A percentile compares a stretch with the other conserved stretches of the same genome.
These are phyloP conservation scores for Megathymus violae DNA, from an alignment of 1,140 invertebrate genomes.

Conservation along the genomic window DNA sequence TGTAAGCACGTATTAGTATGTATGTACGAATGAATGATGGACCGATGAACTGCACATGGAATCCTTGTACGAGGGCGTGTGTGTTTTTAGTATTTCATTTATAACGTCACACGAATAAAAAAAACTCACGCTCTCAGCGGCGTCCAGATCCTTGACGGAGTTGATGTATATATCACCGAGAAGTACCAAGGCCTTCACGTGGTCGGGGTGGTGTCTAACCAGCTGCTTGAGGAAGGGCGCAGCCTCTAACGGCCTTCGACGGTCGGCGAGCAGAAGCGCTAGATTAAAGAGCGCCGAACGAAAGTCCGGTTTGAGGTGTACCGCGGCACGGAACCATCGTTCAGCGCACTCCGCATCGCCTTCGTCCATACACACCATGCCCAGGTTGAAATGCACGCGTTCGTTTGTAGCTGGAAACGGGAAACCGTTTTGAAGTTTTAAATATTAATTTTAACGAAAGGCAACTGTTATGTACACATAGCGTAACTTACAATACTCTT, in stretches of 20 bases:
- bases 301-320: slow-evolving; percentile 93
- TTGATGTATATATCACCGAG: slow-evolving; percentile 99
- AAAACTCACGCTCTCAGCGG: slow-evolving; percentile 94
- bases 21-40: no score
- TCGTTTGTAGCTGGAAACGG: slow-evolving; percentile 89
- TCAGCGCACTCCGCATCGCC: slow-evolving; percentile 94
- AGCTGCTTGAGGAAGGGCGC: slow-evolving; percentile 96
- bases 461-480: no score
- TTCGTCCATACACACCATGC: slow-evolving; percentile 98
- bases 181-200: slow-evolving; percentile 96
- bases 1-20: no score
- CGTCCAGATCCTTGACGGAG: slow-evolving; percentile 96
- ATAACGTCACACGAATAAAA: no score
- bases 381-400: slow-evolving; percentile 96
- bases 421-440: background rate
- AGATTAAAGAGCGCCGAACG: slow-evolving; percentile 97
- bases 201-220: slow-evolving; percentile 95
- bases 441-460: no score
- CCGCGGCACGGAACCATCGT: slow-evolving; percentile 93
- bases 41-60: no score
- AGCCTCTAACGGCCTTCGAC: slow-evolving; percentile 94
- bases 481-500: no score
- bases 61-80: no score
- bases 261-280: slow-evolving; percentile 94
- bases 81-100: no score